Evolutionary conservation across 2,888 invertebrate genomes (phyloP).

Genomic region (Eucera pruinosa): DNA sequence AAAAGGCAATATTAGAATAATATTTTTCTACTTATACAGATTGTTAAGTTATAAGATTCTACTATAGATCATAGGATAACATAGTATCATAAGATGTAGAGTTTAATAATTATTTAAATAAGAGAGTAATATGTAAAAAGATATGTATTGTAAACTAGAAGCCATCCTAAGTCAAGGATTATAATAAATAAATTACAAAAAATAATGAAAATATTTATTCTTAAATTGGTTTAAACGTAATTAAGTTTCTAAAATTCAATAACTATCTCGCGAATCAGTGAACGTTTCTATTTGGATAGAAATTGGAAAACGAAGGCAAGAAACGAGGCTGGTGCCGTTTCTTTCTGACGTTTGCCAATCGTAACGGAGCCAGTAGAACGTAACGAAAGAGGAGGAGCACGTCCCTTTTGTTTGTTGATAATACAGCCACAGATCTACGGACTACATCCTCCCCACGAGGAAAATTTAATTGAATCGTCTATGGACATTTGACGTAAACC

Average conservation of each 20-base stretch:
- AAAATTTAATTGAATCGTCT: conserved; percentile 68
- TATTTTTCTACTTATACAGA: too few species aligned
- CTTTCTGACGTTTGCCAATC: conserved; percentile 29
- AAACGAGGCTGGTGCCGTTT: conserved; percentile 1
- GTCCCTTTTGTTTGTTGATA: conserved; percentile 43
- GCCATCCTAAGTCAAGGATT: too few species aligned
- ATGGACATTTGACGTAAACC: conserved; percentile 59
- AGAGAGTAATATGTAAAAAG: too few species aligned
- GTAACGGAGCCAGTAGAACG: conserved; percentile 56
- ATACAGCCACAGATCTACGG: conserved; percentile 41
- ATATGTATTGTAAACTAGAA: too few species aligned
- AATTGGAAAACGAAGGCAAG: conserved; percentile 11
- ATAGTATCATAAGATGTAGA: too few species aligned
- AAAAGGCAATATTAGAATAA: too few species aligned
- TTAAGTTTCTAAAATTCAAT: background rate
- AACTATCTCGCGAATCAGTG: background rate
- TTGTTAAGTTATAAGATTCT: too few species aligned
- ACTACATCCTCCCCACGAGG: conserved; percentile 40
- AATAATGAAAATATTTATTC: too few species aligned
- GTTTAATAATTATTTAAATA: too few species aligned
- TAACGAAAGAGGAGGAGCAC: conserved; percentile 37
- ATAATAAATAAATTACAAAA: too few species aligned
- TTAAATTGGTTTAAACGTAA: background rate
- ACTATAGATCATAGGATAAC: too few species aligned
- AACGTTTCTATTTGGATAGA: background rate